Evolutionary conservation across 2,888 invertebrate species (phyloP), one percentile per base, ranked within the genome.

Genomic region (Ditula angustiorana): DNA sequence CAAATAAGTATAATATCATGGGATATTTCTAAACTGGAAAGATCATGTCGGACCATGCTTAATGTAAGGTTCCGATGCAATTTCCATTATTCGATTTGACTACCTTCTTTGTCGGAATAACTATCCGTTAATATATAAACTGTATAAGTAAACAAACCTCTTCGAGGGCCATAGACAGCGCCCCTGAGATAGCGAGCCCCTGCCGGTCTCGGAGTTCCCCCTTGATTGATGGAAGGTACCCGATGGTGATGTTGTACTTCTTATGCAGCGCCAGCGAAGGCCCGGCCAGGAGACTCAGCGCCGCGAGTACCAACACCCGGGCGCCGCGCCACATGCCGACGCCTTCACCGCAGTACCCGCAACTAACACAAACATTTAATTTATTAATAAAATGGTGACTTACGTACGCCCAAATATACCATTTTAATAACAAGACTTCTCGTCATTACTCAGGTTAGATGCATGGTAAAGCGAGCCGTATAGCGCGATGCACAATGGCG

Each of bases 121-220:
- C n/a, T 11, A 8, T 35, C n/a, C 5, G n/a, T 35, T 11, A n/a
- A 33, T n/a, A 19, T 37, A 13, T 37, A 41, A 30, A 30, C n/a
- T 21, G 33, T 21, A 33, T 28, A 30, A 8, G 3, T 3, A 5
- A 37, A 74, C 72, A 76, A 80, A 98, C 97, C 94, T 96, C 95
- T 74, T 97, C 95, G 63, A 98, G 94, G 58, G 98, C 98, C 94
- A 97, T 95, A 49, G 97, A 95, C 73, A 99, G 94, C 59, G 98
- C 99, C 63, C 99, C 99, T 58, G 98, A 97, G 78, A 98, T 96
- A 71, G 96, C 95, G 77, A 98, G 94, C 19, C 98, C 98, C 88
- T 97, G 97, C 70, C 96, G 94, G 83, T 96, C 96, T 78, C 95
- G 95, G 72, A 95, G 94, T 61, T 94, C 95, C 76, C 96, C 97